phyloP scores from a whole-genome alignment of 2,888 invertebrate genomes.

The Dryococelus australis region DNA sequence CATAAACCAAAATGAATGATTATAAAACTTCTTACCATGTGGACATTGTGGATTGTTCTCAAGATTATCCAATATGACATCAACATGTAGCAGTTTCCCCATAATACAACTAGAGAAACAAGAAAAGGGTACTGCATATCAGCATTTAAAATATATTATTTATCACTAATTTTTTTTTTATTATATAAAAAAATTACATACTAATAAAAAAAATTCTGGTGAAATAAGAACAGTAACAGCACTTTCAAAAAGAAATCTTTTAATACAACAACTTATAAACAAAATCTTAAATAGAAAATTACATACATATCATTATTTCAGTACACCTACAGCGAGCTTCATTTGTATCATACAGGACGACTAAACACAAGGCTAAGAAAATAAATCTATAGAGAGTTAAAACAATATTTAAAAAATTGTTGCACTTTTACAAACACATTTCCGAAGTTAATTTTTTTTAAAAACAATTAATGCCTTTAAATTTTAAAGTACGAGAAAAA shows the following conservation, averaged over 20 bases:
- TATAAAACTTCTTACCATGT: conserved; percentile 65
- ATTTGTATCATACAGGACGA: not conserved
- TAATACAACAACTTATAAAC: conserved; percentile 11
- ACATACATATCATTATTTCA: not conserved
- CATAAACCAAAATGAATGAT: not conserved
- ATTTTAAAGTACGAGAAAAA: not conserved
- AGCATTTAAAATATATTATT: not conserved
- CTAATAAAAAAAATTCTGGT: not conserved
- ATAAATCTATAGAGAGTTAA: not conserved
- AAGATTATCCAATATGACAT: conserved; percentile 66
- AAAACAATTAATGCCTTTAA: not conserved
- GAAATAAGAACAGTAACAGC: not conserved
- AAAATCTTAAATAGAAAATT: not conserved
- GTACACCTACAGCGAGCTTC: not conserved
- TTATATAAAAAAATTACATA: not conserved
- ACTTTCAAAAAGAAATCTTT: not conserved
- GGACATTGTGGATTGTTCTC: conserved; percentile 72
- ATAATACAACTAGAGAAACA: conserved; percentile 29
- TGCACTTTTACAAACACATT: not conserved
- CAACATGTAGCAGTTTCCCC: conserved; percentile 54
- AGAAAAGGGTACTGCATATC: not conserved
- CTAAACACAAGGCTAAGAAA: not conserved
- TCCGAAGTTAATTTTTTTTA: not conserved
- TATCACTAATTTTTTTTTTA: not conserved
- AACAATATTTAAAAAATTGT: not conserved